Conservation (phyloP, 2,888 invertebrate genomes). For the Sinelater perroti region DNA sequence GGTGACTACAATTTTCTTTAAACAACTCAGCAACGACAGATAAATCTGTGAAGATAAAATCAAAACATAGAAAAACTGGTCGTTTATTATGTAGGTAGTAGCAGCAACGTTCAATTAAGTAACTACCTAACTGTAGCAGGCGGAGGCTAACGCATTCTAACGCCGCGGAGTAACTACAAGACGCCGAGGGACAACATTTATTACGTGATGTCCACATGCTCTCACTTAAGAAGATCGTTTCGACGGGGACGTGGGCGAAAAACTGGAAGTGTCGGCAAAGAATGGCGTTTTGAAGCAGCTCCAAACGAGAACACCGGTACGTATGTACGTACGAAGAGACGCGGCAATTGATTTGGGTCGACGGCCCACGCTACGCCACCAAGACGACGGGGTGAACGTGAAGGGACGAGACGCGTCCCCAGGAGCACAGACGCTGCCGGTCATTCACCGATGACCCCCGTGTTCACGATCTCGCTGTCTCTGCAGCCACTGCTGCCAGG, state of each 20-base stretch:
- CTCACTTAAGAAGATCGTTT: conserved; percentile 4
- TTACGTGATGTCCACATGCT: conserved; percentile 11
- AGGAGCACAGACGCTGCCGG: conserved; percentile 31
- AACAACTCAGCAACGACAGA: too few relatives aligned
- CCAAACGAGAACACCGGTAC: conserved; percentile 27
- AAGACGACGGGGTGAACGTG: conserved; percentile 23
- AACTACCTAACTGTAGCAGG: too few relatives aligned
- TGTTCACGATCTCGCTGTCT: conserved; percentile 10
- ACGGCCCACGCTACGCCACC: conserved; percentile 29
- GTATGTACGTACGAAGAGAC: conserved; percentile 25
- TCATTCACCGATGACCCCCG: conserved; percentile 34
- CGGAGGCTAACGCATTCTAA: too few relatives aligned
- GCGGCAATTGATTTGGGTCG: conserved; percentile 34
- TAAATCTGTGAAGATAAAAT: too few relatives aligned
- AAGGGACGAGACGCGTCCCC: conserved; percentile 28
- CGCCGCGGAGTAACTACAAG: conserved; percentile 14
- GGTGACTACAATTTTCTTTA: too few relatives aligned
- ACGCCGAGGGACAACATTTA: conserved; percentile 11
- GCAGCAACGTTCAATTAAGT: too few relatives aligned
- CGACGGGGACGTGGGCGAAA: conserved; percentile 16
- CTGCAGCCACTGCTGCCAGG: conserved; percentile 24
- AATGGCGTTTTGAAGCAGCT: conserved; percentile 16
- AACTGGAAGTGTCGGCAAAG: conserved; percentile 2
- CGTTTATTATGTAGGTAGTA: too few relatives aligned
- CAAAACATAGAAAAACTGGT: too few relatives aligned